Conservation (phyloP, 2,797 vertebrate species). For the Craterocephalus amniculus region DNA sequence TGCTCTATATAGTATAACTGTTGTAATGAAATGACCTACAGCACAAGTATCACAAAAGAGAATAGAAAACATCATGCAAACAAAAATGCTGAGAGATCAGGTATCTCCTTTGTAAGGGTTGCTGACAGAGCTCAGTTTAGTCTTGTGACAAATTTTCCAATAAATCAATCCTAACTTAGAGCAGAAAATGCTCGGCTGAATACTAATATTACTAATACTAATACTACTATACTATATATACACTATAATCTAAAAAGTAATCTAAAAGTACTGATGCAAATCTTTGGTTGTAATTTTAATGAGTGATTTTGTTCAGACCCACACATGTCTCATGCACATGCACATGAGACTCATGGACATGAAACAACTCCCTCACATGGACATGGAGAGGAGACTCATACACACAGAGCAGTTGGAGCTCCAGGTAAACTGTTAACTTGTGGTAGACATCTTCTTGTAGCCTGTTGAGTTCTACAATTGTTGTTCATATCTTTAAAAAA, state of each 20-base stretch:
- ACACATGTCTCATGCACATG: neutral
- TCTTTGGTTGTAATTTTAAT: neutral
- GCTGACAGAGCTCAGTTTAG: neutral
- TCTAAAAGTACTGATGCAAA: too few relatives aligned
- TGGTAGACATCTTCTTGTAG: neutral
- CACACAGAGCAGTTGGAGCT: neutral
- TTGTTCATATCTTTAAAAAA: too few relatives aligned
- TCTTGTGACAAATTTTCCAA: neutral
- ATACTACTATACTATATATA: too few relatives aligned
- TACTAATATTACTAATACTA: too few relatives aligned
- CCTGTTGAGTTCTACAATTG: neutral
- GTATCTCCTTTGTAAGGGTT: neutral
- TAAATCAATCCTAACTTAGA: neutral
- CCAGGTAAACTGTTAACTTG: neutral
- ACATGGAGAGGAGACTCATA: neutral
- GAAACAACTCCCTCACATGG: slow-evolving; percentile 2
- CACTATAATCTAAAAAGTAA: too few relatives aligned
- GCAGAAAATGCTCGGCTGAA: neutral
- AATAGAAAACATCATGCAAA: neutral
- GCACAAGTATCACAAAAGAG: neutral
- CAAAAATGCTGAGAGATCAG: neutral
- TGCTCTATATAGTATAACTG: neutral
- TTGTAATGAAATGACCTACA: neutral
- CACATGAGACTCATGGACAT: neutral
- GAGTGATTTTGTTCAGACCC: slow-evolving; percentile 1